Evolutionary conservation across 2,113 vertebrate species (phyloP), one percentile per base, ranked within the genome.

Genomic region (Campylomormyrus tamandua): DNA sequence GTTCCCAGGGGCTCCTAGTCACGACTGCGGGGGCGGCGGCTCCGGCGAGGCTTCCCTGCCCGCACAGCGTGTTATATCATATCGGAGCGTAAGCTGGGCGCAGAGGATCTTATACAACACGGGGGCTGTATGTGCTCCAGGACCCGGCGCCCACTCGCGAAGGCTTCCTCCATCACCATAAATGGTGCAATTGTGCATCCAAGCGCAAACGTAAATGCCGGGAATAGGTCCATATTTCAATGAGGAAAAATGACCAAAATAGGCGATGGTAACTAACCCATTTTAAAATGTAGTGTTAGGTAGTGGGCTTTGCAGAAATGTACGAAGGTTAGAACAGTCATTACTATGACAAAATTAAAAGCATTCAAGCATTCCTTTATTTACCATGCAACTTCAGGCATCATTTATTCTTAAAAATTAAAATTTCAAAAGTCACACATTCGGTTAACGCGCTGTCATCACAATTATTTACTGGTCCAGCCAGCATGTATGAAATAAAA

Each of bases 401-500:
- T 52, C 24, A 10, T 31, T 17, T 13, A 50, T 53, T 87, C 49
- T 19, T 53, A 13, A 87, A 27, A 52, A 35, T 83, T 27, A 1
- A 89, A 62, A 83, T 17, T 8, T 24, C 27, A 85, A 83, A 58
- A 89, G 46, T 24, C 2, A 24, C 19, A 3, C 31, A 10, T 50
- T 86, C 92, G 62, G 89, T 90, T 88, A 52, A 89, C 42, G 62
- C 50, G 42, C 52, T 5, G 62, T 80, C 15, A 46, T 88, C 45
- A 83, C 19, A 88, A 90, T 31, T 24, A 89, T 88, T 90, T 93
- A 93, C 93, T 80, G 95, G 95, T 94, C 95, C 95, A 93, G 95
- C 95, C 95, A 92, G 87, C 85, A 93, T 92, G 93, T 83, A 90
- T 89, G 92, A 94, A 95, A 94, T 95, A 95, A 95, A 95, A 21